Evolutionary conservation across 2,888 invertebrate species (phyloP).

Genomic region (Cylindroiulus punctatus): DNA sequence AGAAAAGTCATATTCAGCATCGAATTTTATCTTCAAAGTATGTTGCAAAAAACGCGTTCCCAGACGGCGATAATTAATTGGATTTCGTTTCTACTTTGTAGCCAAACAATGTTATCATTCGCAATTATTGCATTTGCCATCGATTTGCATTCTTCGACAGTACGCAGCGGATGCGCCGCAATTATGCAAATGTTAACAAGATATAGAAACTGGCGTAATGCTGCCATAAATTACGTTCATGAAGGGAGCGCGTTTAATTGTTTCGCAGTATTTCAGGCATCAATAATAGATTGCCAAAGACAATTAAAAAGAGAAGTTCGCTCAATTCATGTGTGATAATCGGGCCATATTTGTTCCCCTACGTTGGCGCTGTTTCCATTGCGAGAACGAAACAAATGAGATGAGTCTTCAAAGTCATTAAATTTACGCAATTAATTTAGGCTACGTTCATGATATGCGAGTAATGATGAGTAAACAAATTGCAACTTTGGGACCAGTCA

Average conservation of each 20-base stretch:
- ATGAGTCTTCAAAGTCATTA: constrained; percentile 1
- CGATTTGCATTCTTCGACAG: neutral
- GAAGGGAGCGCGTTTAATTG: neutral
- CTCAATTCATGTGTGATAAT: constrained; percentile 2
- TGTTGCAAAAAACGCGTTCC: neutral
- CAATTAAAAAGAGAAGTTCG: constrained; percentile 2
- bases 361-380: neutral
- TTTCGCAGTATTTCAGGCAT: constrained; percentile 18
- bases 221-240: neutral
- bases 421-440: neutral
- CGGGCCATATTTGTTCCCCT: neutral
- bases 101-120: neutral
- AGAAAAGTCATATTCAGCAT: neutral
- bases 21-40: neutral
- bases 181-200: neutral
- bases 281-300: constrained; percentile 18
- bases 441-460: neutral
- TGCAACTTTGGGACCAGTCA: neutral
- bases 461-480: constrained; percentile 9
- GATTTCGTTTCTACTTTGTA: neutral
- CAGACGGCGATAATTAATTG: neutral
- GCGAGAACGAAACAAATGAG: constrained; percentile 1
- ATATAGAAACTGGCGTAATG: neutral
- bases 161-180: neutral
- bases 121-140: constrained; percentile 6